Evolutionary conservation across 92 coral and sea anemone species (phyloP).

Genomic region (Porites cylindrica): DNA sequence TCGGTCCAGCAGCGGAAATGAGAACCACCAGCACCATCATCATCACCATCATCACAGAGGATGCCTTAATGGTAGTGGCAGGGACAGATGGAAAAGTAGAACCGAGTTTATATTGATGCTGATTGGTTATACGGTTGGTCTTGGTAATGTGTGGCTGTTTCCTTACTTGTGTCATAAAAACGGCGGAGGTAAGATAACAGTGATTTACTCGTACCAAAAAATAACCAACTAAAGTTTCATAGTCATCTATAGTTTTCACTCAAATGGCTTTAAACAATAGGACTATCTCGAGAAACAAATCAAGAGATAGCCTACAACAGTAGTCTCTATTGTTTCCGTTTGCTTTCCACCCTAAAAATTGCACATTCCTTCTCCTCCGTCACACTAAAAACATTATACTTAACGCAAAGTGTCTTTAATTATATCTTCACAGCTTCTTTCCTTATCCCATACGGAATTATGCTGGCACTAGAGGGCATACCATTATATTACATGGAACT

Average conservation of each 20-base stretch:
- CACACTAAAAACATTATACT: too few species aligned
- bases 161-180: slow-evolving; percentile 96
- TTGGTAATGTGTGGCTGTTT: slow-evolving; percentile 97
- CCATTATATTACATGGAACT: slow-evolving; percentile 98
- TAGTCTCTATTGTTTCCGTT: too few species aligned
- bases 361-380: too few species aligned
- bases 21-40: slow-evolving; percentile 2
- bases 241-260: too few species aligned
- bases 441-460: slow-evolving; percentile 95
- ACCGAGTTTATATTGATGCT: slow-evolving; percentile 92
- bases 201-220: neutral
- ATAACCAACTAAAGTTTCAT: too few species aligned
- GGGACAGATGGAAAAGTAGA: slow-evolving; percentile 96
- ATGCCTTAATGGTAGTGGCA: neutral
- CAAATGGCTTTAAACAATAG: too few species aligned
- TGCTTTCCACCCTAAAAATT: too few species aligned
- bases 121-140: slow-evolving; percentile 95
- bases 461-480: slow-evolving; percentile 98
- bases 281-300: too few species aligned
- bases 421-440: slow-evolving; percentile 81
- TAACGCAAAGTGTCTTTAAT: neutral
- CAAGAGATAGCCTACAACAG: too few species aligned
- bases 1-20: slow-evolving; percentile 54
- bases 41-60: slow-evolving; percentile 24
- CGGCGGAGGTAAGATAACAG: slow-evolving; percentile 91